Conservation (phyloP, 2,888 invertebrate genomes). For the Pyrrhia umbra region DNA sequence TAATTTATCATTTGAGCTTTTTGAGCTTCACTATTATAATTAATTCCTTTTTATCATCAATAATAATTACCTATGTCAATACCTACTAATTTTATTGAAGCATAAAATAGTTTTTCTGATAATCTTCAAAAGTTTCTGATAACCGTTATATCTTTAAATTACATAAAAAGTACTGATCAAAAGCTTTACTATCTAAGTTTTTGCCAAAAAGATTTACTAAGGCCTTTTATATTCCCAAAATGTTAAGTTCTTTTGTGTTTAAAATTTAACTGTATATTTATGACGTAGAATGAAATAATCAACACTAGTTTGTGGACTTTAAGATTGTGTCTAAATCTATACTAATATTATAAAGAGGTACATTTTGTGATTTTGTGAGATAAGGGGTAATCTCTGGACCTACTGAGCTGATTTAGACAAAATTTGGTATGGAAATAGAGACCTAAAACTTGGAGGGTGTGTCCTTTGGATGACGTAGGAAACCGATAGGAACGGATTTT, state of each 20-base stretch:
- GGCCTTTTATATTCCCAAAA: neutral
- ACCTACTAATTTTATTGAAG: constrained; percentile 24
- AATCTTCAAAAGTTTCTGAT: neutral
- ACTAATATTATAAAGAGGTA: too few species aligned
- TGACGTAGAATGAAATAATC: neutral
- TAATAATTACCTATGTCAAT: constrained; percentile 19
- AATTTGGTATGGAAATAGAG: too few species aligned
- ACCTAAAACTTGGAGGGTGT: too few species aligned
- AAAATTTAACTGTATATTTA: constrained; percentile 1
- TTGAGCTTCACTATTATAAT: constrained; percentile 33
- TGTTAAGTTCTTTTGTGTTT: neutral
- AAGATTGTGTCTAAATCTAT: too few species aligned
- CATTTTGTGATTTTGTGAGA: too few species aligned
- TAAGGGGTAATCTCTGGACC: too few species aligned
- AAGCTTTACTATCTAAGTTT: neutral
- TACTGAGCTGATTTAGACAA: too few species aligned
- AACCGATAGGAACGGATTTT: too few species aligned
- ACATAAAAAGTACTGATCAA: constrained; percentile 27
- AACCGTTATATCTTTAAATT: neutral
- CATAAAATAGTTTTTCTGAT: constrained; percentile 16
- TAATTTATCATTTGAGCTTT: constrained; percentile 45
- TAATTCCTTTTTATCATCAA: too few species aligned
- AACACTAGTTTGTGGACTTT: too few species aligned
- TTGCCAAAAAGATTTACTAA: neutral
- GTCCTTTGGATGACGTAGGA: too few species aligned